A percentile compares a stretch with the other conserved stretches of the same genome.
These are phyloP conservation scores for Chromobotia macracanthus DNA, from an alignment of 2,797 vertebrate species.

Conservation along the genomic window DNA sequence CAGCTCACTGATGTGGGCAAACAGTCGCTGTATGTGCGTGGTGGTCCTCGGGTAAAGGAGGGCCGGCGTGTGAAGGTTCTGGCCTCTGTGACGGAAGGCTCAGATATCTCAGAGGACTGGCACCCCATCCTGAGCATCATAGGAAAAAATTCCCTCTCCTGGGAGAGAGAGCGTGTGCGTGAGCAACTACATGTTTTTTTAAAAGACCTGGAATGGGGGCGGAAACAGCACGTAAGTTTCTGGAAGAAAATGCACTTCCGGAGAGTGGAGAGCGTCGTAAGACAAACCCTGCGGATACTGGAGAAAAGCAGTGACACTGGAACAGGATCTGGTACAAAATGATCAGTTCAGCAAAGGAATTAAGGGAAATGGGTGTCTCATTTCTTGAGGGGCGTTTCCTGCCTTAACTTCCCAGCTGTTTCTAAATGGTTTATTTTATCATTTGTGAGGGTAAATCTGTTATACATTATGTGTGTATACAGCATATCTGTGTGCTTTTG, in stretches of 20 bases:
- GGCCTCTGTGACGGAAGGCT: slow-evolving; percentile 88
- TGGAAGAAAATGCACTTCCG: slow-evolving; percentile 90
- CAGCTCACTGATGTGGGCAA: slow-evolving; percentile 88
- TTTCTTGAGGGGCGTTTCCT: slow-evolving; percentile 6
- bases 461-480: background rate
- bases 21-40: slow-evolving; percentile 76
- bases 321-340: slow-evolving; percentile 10
- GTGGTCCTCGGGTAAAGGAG: slow-evolving; percentile 63
- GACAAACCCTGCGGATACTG: slow-evolving; percentile 77
- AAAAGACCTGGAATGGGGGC: slow-evolving; percentile 88
- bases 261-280: slow-evolving; percentile 84
- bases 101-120: slow-evolving; percentile 88
- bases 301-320: slow-evolving; percentile 68
- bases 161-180: slow-evolving; percentile 81
- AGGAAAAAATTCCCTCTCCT: slow-evolving; percentile 83
- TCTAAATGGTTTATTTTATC: background rate
- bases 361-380: background rate
- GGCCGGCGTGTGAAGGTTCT: slow-evolving; percentile 79
- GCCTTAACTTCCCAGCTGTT: slow-evolving; percentile 1
- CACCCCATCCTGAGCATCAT: slow-evolving; percentile 86
- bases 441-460: background rate
- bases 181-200: slow-evolving; percentile 88
- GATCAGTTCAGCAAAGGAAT: too few species aligned
- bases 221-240: slow-evolving; percentile 81
- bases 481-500: background rate